Base-by-base conservation (phyloP, 2,888 invertebrate genomes). In the Zygaena filipendulae region DNA sequence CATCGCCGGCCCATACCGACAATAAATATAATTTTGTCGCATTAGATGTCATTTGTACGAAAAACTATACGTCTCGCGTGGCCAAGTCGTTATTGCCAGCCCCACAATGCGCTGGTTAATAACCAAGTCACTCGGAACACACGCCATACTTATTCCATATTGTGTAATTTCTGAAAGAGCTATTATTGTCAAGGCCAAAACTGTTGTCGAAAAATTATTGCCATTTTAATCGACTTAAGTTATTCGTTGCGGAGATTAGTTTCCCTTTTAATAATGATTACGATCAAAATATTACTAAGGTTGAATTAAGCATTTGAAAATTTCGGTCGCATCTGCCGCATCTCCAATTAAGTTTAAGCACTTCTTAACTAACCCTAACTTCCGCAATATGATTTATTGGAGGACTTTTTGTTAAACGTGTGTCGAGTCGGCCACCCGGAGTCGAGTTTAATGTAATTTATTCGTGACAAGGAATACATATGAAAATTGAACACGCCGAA, bases 391-490 rank as follows among this genome's bases (percentile, higher is more conserved):
- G 58, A 54, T 54, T n/a, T n/a, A 56, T 49, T 44, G 47, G 51
- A 59, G 61, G 58, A 55, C 47, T 66, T 67, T 72, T 67, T 63
- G 59, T 66, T 48, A 59, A 57, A 52, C 58, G 56, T n/a, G 51
- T 54, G 52, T 43, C 51, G 39, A 43, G 43, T 43, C 52, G 77
- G 57, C 77, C 77, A 77, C 77, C 75, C 77, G 62, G 70, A 68
- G 69, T 63, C 57, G 54, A 69, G 64, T 70, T 69, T 66, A 70
- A 71, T 52, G 58, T 75, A 71, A 77, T 70, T 74, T 74, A 74
- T 74, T 64, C 59, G 48, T 45, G 45, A 47, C 45, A 51, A 59
- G 55, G 60, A 71, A 68, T 69, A 62, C 61, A 67, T 66, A 68
- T 69, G 71, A 70, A 70, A 70, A 70, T 68, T 61, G 64, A 60